Conservation (phyloP, 1,140 invertebrate genomes). For the Heliconius melpomene region DNA sequence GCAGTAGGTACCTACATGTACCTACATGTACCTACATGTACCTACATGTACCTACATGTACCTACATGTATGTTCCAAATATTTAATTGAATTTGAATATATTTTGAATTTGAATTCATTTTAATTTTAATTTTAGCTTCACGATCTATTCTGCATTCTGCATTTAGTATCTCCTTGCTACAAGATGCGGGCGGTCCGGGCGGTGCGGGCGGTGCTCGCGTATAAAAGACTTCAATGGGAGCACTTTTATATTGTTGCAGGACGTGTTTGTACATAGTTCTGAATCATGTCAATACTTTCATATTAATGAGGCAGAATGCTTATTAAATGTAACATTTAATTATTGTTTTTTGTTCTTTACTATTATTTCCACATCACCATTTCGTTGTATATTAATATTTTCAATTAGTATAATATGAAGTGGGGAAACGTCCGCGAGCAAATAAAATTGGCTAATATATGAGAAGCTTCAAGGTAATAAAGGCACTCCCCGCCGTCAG, state of each 20-base stretch:
- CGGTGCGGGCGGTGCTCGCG: neutral
- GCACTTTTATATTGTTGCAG: neutral
- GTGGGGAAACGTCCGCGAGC: neutral
- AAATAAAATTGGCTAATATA: neutral
- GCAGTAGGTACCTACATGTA: neutral
- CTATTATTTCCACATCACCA: too few relatives aligned
- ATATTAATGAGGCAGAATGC: neutral
- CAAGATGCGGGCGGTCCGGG: too few relatives aligned
- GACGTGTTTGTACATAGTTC: neutral
- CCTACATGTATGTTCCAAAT: too few relatives aligned
- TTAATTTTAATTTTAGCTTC: too few relatives aligned
- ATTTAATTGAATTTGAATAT: neutral
- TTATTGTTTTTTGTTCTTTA: too few relatives aligned
- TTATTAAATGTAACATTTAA: neutral
- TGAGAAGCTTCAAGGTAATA: neutral
- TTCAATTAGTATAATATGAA: too few relatives aligned
- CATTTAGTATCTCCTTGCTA: too few relatives aligned
- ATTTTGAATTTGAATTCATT: too few relatives aligned
- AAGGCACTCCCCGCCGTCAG: neutral
- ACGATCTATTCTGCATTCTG: too few relatives aligned
- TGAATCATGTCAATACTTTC: neutral
- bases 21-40: too few relatives aligned
- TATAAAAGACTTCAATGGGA: constrained; percentile 38
- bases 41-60: too few relatives aligned
- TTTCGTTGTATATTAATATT: neutral